Percentiles rank a stretch among this genome's conserved stretches.
phyloP scores from a whole-genome alignment of 2,888 invertebrate genomes.

The Augiades crinisus region DNA sequence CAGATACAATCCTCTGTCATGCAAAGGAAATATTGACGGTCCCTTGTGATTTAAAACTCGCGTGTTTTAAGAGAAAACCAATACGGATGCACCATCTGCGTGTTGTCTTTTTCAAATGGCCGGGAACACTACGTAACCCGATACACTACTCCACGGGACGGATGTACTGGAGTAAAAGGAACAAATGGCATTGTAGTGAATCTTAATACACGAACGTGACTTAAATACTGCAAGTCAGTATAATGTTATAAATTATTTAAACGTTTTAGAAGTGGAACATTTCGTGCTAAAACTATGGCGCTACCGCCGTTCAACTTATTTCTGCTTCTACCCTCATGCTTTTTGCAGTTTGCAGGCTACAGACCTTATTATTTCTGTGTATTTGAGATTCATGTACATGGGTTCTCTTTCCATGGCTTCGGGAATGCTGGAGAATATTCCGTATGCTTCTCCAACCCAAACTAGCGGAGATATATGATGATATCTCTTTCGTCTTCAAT shows the following conservation, averaged over 20 bases:
- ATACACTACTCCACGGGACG: slow-evolving; percentile 55
- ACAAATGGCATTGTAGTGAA: slow-evolving; percentile 58
- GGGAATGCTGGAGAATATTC: too few species aligned
- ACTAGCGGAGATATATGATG: too few species aligned
- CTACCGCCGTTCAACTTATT: too few species aligned
- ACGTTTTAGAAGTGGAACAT: too few species aligned
- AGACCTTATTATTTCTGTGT: too few species aligned
- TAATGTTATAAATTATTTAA: slow-evolving; percentile 60
- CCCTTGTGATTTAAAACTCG: slow-evolving; percentile 73
- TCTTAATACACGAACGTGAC: slow-evolving; percentile 53
- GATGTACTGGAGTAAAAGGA: slow-evolving; percentile 55
- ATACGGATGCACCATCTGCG: slow-evolving; percentile 73
- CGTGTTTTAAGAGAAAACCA: slow-evolving; percentile 77
- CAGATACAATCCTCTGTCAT: slow-evolving; percentile 64
- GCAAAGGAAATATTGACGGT: slow-evolving; percentile 74
- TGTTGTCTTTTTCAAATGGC: slow-evolving; percentile 74
- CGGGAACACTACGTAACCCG: slow-evolving; percentile 63
- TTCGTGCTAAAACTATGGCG: too few species aligned
- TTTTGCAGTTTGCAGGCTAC: too few species aligned
- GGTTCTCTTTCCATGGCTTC: too few species aligned
- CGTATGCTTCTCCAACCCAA: too few species aligned
- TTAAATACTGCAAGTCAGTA: slow-evolving; percentile 47
- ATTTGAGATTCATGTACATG: too few species aligned
- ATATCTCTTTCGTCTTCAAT: too few species aligned
- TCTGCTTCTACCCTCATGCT: too few species aligned